Evolutionary conservation across 2,888 invertebrate species (phyloP), one percentile per base, ranked within the genome.

Genomic region (Spialia ferax): DNA sequence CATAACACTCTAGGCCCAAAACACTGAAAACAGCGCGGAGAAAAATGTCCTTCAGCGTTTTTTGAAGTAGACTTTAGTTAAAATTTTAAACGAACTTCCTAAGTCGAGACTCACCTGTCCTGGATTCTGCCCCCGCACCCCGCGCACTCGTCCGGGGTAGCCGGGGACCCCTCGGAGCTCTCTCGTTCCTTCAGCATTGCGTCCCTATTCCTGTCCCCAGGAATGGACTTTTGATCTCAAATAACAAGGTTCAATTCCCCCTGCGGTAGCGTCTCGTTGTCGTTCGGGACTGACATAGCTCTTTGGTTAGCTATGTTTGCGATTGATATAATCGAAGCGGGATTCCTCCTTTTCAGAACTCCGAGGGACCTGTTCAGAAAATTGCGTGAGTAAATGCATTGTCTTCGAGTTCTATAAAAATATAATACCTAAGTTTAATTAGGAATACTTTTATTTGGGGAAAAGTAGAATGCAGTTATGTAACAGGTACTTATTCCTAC

Each of bases 181-280:
- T 95, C 94, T 66, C 96, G 94, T 86, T 96, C 96, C 88, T 96
- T 96, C 88, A 96, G 90, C 96, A 96, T 96, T 73, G 81, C 81
- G 79, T 84, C 81, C 74, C 81, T 81, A 69, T 83, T 83, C 78
- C 79, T 81, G 75, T 77, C 81, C 78, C 76, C 75, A 74, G 81
- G 82, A 82, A 78, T 79, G 74, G 77, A 79, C 82, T 85, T 81
- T 87, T 56, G 79, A 55, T 86, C 89, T 91, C 89, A 91, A 79
- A 90, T 85, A 84, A 87, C 87, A 82, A 85, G 84, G 79, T 82
- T 80, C 73, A 80, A 65, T 79, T 84, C 82, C 20, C 74, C 79
- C 70, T 80, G 80, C 38, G 68, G 69, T 69, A 68, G 64, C 50
- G 66, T 74, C 71, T 81, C 81, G 59, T 71, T 76, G 68, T 77